Evolutionary conservation across 1,140 invertebrate species (phyloP), one percentile per base, ranked within the genome.

Genomic region (Pissodes strobi): DNA sequence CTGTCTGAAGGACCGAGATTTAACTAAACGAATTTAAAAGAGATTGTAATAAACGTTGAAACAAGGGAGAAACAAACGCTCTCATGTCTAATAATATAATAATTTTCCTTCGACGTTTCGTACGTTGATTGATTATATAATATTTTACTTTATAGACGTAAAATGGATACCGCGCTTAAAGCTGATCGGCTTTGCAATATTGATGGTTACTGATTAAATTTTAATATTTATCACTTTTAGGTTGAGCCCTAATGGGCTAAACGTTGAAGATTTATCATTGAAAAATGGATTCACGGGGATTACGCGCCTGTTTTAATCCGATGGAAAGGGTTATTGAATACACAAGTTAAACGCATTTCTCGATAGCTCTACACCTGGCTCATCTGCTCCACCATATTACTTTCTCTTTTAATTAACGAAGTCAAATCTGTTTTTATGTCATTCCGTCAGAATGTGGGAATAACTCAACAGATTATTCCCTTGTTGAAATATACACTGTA

Each of bases 151-250:
- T n/a, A n/a, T n/a, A n/a, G n/a, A 27, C 12, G 25, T 53, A 56
- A 43, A 56, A 56, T 43, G 13, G 43, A 41, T 46, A 46, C 38
- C 39, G 43, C 56, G 56, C 23, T 58, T 58, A 48, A 58, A 58
- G 23, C 56, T 58, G 56, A 58, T 58, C 38, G 39, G 57, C 27
- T 60, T 58, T 60, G 30, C 18, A 60, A 51, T 49, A 60, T 60
- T 51, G 57, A 60, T 60, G 57, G 45, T 46, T 46, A 27, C 56
- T 58, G 56, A 60, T 60, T 60, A 60, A 60, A 51, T 60, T 60
- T 49, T 60, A 51, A 60, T 60, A 60, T 60, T 60, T 60, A 60
- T 60, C 46, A 60, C 56, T 59, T 59, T 59, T 48, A 34, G 56
- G 56, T 59, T 41, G 12, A 41, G 41, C 43, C 43, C 56, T 48